These are phyloP conservation scores for Mus pahari DNA, from an alignment of 2,113 vertebrate genomes.

Conservation along the genomic window DNA sequence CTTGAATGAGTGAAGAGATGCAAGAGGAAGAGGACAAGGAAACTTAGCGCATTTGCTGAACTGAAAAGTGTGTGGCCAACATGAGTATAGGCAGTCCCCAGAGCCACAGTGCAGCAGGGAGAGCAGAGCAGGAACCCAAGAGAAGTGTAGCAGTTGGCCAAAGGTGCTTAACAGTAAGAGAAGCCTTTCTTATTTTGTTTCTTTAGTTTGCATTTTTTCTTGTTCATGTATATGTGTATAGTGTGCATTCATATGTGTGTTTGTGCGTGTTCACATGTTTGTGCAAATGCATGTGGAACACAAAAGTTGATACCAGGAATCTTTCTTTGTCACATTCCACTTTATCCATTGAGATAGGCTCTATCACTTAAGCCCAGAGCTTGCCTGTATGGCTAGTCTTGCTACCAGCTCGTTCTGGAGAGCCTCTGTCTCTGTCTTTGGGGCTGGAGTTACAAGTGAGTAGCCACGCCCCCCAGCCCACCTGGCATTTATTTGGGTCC, in stretches of 20 bases:
- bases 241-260: not conserved
- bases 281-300: not conserved
- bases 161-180: not conserved
- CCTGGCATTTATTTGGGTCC: not conserved
- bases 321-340: not conserved
- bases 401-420: not conserved
- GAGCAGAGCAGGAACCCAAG: not conserved
- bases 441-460: not conserved
- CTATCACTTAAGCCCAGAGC: not conserved
- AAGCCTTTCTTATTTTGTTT: not conserved
- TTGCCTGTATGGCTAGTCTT: not conserved
- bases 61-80: not conserved
- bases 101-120: not conserved
- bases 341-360: not conserved
- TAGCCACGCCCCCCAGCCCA: not conserved
- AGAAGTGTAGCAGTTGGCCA: not conserved
- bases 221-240: not conserved
- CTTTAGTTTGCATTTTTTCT: not conserved
- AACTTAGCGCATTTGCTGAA: not conserved
- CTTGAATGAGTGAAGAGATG: not conserved
- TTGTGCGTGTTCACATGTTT: not conserved
- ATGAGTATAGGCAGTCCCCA: not conserved
- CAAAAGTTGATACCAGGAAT: not conserved
- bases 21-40: not conserved
- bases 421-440: not conserved